Conservation (phyloP, 1,140 invertebrate species). For the Drosophila ambigua region DNA sequence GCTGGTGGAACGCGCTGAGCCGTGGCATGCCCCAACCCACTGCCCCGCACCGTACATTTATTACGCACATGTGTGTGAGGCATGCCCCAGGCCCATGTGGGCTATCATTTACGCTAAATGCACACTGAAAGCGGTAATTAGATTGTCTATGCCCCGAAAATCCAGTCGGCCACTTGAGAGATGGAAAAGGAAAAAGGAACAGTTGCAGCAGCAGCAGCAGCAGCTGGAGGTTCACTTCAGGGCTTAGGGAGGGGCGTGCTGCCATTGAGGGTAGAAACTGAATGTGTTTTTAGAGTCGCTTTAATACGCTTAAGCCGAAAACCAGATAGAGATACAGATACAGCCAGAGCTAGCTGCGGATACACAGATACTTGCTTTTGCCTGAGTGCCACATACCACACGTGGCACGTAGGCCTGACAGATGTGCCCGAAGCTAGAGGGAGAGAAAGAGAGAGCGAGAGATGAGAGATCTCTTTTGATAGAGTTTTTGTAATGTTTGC, state of each 20-base stretch:
- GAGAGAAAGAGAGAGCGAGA: not conserved
- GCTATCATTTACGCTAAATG: conserved; percentile 76
- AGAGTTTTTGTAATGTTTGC: conserved; percentile 34
- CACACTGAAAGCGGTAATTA: conserved; percentile 71
- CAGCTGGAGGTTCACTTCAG: conserved; percentile 45
- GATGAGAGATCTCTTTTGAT: conserved; percentile 17
- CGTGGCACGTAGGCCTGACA: conserved; percentile 32
- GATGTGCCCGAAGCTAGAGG: conserved; percentile 19
- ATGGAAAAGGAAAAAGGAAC: conserved; percentile 1
- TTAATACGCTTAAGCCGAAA: conserved; percentile 66
- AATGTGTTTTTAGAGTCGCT: conserved; percentile 37
- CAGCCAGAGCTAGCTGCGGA: conserved; percentile 2
- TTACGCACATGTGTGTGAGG: conserved; percentile 41
- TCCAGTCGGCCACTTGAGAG: conserved; percentile 46
- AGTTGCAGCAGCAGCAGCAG: conserved; percentile 20
- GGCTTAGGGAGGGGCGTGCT: conserved; percentile 20
- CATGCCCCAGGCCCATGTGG: conserved; percentile 22
- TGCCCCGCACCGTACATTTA: conserved; percentile 15
- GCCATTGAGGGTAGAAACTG: conserved; percentile 58
- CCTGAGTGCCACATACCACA: conserved; percentile 5
- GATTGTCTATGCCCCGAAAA: conserved; percentile 67
- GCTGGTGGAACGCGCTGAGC: conserved; percentile 45
- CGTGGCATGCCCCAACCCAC: conserved; percentile 45
- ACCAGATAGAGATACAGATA: conserved; percentile 33
- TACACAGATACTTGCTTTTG: conserved; percentile 9